Percentiles rank a stretch among this genome's conserved stretches.
These are phyloP conservation scores for Cirrhinus mrigala DNA, from an alignment of 2,797 vertebrate genomes.

Conservation along the genomic window DNA sequence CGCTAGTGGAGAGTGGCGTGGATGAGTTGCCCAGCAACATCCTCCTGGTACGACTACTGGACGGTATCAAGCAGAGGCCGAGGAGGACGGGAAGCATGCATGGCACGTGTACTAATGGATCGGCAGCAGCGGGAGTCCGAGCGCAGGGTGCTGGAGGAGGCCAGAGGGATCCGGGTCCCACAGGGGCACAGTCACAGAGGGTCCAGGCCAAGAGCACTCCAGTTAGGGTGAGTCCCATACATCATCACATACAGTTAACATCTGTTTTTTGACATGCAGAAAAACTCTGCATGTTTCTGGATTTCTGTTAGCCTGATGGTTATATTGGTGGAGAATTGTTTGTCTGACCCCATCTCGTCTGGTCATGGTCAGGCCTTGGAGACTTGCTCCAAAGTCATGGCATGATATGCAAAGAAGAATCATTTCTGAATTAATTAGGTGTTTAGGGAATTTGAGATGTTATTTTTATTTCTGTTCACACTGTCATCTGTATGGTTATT, in stretches of 20 bases:
- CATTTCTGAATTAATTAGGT: slow-evolving; percentile 17
- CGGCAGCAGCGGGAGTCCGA: slow-evolving; percentile 67
- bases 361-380: slow-evolving; percentile 12
- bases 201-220: slow-evolving; percentile 91
- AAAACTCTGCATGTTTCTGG: not conserved
- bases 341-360: not conserved
- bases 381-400: not conserved
- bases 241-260: not conserved
- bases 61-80: slow-evolving; percentile 97
- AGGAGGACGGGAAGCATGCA: slow-evolving; percentile 76
- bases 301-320: not conserved
- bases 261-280: not conserved
- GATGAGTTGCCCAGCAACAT: slow-evolving; percentile 98
- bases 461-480: not conserved
- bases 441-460: slow-evolving; percentile 15
- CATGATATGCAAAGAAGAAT: not conserved
- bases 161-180: slow-evolving; percentile 82
- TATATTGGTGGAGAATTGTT: not conserved
- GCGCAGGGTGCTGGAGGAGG: slow-evolving; percentile 70
- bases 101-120: slow-evolving; percentile 66
- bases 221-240: slow-evolving; percentile 83
- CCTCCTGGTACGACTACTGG: slow-evolving; percentile 94
- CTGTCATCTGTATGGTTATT: slow-evolving; percentile 16
- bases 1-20: slow-evolving; percentile 91
- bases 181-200: slow-evolving; percentile 85